A percentile compares a stretch with the other conserved stretches of the same genome.
Conservation (phyloP, 2,113 vertebrate species). For the Lethenteron reissneri region DNA sequence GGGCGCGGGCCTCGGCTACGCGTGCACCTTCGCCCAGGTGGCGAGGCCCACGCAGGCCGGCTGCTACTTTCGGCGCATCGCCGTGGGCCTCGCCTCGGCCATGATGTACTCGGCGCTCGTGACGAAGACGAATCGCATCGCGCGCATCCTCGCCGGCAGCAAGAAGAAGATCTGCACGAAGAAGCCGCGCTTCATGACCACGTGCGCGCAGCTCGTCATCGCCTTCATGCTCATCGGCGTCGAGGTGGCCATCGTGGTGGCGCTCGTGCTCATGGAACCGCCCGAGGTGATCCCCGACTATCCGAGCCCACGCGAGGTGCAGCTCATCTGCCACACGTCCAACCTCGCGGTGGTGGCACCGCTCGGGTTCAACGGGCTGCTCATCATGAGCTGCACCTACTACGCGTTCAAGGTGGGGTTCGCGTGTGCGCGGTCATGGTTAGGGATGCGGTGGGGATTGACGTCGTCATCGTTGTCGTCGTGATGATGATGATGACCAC, state of each 20-base stretch:
- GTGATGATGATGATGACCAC: too few relatives aligned
- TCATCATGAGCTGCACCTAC: conserved; percentile 94
- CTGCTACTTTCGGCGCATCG: conserved; percentile 81
- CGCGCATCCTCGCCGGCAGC: conserved; percentile 86
- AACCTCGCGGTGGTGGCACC: conserved; percentile 84
- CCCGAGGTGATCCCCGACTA: conserved; percentile 81
- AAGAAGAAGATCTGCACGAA: conserved; percentile 99
- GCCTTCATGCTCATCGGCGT: conserved; percentile 73
- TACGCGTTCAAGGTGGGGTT: conserved; percentile 60
- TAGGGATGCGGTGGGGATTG: too few relatives aligned
- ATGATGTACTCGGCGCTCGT: conserved; percentile 96
- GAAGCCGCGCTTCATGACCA: conserved; percentile 92
- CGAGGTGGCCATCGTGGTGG: conserved; percentile 66
- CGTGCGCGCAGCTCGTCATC: conserved; percentile 86
- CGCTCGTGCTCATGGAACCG: conserved; percentile 76
- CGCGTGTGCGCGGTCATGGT: too few relatives aligned
- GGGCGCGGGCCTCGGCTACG: conserved; percentile 84
- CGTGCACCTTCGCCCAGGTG: conserved; percentile 86
- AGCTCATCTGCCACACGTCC: conserved; percentile 83
- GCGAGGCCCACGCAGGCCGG: conserved; percentile 62
- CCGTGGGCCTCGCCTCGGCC: conserved; percentile 79
- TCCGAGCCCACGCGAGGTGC: conserved; percentile 84
- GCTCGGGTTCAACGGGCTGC: conserved; percentile 76
- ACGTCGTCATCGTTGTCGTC: too few relatives aligned
- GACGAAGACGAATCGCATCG: conserved; percentile 94